Evolutionary conservation across 2,888 invertebrate genomes (phyloP).

Genomic region (Dasysyrphus albostriatus): DNA sequence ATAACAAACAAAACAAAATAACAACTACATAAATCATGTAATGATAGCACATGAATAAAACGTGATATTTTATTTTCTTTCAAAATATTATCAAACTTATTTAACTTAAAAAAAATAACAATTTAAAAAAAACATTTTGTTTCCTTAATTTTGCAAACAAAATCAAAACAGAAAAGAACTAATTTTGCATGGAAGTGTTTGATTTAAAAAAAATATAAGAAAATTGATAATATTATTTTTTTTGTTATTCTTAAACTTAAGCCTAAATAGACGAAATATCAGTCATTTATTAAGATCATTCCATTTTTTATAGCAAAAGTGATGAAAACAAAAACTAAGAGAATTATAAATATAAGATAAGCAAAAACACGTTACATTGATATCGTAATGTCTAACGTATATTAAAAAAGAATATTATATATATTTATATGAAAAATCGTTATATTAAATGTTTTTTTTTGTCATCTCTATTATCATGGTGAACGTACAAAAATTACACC

Average conservation of each 20-base stretch:
- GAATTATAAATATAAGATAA: conserved; percentile 58
- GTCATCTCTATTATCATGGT: conserved; percentile 78
- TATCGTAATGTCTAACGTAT: conserved; percentile 75
- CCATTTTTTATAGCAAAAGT: conserved; percentile 76
- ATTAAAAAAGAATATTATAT: conserved; percentile 62
- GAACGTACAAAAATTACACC: conserved; percentile 69
- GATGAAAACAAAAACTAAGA: conserved; percentile 57
- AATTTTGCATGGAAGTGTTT: conserved; percentile 31
- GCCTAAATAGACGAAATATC: conserved; percentile 67
- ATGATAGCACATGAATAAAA: conserved; percentile 72
- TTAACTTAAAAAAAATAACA: conserved; percentile 15
- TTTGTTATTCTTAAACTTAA: conserved; percentile 57
- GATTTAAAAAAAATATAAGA: conserved; percentile 1
- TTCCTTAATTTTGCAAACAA: conserved; percentile 11
- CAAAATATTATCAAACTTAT: conserved; percentile 53
- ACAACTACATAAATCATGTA: conserved; percentile 59
- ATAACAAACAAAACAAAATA: conserved; percentile 24
- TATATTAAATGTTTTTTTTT: conserved; percentile 78
- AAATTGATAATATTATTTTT: conserved; percentile 20
- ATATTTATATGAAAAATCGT: conserved; percentile 65
- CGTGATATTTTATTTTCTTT: conserved; percentile 68
- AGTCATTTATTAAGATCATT: conserved; percentile 78
- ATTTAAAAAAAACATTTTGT: conserved; percentile 6
- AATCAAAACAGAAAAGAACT: conserved; percentile 13
- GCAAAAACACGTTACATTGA: conserved; percentile 64